Base-by-base conservation (phyloP, 2,797 vertebrate species). In the Taenioides sp. region DNA sequence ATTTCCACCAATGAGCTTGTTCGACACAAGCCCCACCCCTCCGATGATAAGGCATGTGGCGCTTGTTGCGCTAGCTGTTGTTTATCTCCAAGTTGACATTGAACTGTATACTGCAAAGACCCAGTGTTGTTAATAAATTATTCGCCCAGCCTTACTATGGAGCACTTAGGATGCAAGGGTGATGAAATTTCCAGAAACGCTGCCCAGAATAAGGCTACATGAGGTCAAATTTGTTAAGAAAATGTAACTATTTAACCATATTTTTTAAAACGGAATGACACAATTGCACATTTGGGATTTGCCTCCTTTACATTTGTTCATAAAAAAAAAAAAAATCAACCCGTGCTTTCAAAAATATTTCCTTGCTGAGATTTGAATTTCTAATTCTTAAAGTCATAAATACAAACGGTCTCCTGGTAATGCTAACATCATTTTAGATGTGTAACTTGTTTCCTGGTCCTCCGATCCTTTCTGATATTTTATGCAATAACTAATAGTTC, bases 171-270 rank as follows among this genome's bases (percentile, higher is more conserved):
- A 83, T 77, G 69, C 14, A 11, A 40, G 22, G 66, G 66, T 86
- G 88, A 88, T 83, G 84, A 84, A 85, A 91, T 76, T 62, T 54
- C 14, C 6, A 70, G 86, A 86, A 88, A 91, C 75, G 67, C 70
- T 23, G 65, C 79, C 57, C 69, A 1, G 28, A 77, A 66, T 67
- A 65, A 3, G 9, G 43, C 54, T 69, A 54, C 2, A 1, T 66
- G 60, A 80, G 82, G 83, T 84, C 81, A 80, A 58, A 63, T 69
- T 27, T 73, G 62, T 73, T 73, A 59, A 69, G 50, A 66, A 55
- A 69, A 16, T 43, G 12, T 47, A 47, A 47, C 14, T 47, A 9
- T 58, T 34, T 70, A 57, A 37, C 16, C 34, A 0, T 50, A 49
- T 5, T 34, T 27, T 10, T 62, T 25, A 20, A 14, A 2, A 66